Evolutionary conservation across 2,113 vertebrate genomes (phyloP).

Genomic region (Ramphastos sulfuratus): DNA sequence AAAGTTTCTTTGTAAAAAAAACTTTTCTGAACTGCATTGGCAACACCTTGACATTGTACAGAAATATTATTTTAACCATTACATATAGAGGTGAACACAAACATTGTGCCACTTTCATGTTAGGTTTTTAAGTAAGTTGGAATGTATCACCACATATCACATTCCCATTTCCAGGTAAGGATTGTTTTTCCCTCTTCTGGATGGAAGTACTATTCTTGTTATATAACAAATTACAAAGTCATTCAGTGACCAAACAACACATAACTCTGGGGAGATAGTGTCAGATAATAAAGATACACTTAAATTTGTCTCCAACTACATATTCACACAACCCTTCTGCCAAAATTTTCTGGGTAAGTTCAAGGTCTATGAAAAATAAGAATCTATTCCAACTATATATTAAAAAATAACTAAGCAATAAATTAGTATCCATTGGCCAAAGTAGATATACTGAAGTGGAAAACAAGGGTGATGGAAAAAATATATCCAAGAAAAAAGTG

Average conservation of each 20-base stretch:
- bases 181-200: neutral
- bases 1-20: neutral
- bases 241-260: neutral
- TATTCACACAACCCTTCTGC: neutral
- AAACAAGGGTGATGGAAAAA: neutral
- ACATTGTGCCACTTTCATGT: neutral
- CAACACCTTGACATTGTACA: neutral
- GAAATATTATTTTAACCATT: neutral
- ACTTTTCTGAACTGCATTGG: neutral
- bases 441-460: neutral
- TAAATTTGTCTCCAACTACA: neutral
- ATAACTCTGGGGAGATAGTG: neutral
- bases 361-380: neutral
- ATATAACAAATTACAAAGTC: neutral
- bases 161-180: neutral
- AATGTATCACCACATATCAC: neutral
- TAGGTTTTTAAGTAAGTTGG: neutral
- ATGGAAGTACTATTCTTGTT: neutral
- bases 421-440: neutral
- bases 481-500: neutral
- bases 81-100: accelerated
- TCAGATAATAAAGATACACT: neutral
- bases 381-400: neutral
- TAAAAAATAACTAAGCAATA: neutral
- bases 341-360: neutral